These are phyloP conservation scores for Enteromius treurensis DNA, from an alignment of 2,797 vertebrate species.

Conservation along the genomic window DNA sequence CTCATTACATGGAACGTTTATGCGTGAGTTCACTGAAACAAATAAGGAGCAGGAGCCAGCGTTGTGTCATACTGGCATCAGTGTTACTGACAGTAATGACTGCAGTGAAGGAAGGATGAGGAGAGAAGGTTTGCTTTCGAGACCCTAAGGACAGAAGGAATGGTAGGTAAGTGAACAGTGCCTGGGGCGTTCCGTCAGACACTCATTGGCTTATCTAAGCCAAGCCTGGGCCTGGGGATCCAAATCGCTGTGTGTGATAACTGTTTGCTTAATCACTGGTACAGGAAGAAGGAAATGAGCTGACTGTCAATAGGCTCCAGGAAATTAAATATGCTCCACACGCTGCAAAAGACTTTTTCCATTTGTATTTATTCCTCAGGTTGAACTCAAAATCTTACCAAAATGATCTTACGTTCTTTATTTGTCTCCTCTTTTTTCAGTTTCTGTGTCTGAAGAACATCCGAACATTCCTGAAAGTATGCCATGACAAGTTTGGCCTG, in stretches of 20 bases:
- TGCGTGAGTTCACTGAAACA: constrained; percentile 36
- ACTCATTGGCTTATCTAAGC: constrained; percentile 33
- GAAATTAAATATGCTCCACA: constrained; percentile 67
- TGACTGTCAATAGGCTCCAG: constrained; percentile 61
- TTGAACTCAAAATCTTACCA: not conserved
- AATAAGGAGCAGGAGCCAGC: not conserved
- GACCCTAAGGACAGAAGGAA: not conserved
- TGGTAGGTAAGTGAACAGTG: not conserved
- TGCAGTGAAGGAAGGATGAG: not conserved
- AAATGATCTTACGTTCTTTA: constrained; percentile 17
- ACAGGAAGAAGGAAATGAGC: constrained; percentile 59
- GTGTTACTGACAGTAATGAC: not conserved
- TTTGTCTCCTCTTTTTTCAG: constrained; percentile 68
- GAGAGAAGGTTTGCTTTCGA: constrained; percentile 1
- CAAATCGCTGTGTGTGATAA: constrained; percentile 50
- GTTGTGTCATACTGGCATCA: constrained; percentile 9
- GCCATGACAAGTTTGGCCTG: constrained; percentile 93
- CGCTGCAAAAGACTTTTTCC: not conserved
- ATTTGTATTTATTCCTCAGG: not conserved
- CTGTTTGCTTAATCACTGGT: constrained; percentile 56
- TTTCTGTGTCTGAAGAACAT: constrained; percentile 99
- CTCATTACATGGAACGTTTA: constrained; percentile 29
- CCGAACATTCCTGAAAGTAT: constrained; percentile 94
- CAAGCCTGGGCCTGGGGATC: constrained; percentile 29
- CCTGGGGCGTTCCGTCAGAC: not conserved